Evolutionary conservation across 2,888 invertebrate genomes (phyloP), one percentile per base, ranked within the genome.

Genomic region (Amaurobius ferox): DNA sequence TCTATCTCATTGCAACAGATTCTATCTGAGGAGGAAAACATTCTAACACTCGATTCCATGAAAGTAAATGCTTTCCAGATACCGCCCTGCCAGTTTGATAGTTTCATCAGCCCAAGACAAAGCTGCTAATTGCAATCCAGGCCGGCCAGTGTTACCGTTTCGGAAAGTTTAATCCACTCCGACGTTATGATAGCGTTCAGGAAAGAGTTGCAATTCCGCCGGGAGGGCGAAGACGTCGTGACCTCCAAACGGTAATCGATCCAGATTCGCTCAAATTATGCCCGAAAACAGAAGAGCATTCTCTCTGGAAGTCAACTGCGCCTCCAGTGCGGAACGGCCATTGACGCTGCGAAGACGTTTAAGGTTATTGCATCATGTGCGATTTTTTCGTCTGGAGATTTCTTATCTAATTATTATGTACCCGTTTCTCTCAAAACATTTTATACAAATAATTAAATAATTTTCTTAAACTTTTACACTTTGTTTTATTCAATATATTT

Each of bases 161-260:
- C 16, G 3, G 7, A 5, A 23, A 44, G 44, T 11, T n/a, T n/a
- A 44, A 13, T 11, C 44, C 44, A n/a, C 16, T 6, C 44, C 44
- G 16, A n/a, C 16, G 16, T n/a, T n/a, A n/a, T 2, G 44, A n/a
- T 13, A 23, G 6, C 16, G 55, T 23, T 6, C 23, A 55, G 55
- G 55, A 55, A 55, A 55, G 55, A 55, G 55, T n/a, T 23, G 55
- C 23, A 16, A 55, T 55, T 55, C 55, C 55, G 55, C 55, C 55
- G 23, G 23, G 23, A 55, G 55, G 55, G 19, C 16, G 55, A 44
- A 44, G 44, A 44, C 23, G 19, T 55, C 11, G 7, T n/a, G 55
- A 55, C 23, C 23, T n/a, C 19, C 6, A 55, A 23, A 23, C 55
- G 23, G 55, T 55, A 55, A 55, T 55, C 55, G 55, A 55, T 55